Evolutionary conservation across 2,888 invertebrate genomes (phyloP).

Genomic region (Dendrolimus houi): DNA sequence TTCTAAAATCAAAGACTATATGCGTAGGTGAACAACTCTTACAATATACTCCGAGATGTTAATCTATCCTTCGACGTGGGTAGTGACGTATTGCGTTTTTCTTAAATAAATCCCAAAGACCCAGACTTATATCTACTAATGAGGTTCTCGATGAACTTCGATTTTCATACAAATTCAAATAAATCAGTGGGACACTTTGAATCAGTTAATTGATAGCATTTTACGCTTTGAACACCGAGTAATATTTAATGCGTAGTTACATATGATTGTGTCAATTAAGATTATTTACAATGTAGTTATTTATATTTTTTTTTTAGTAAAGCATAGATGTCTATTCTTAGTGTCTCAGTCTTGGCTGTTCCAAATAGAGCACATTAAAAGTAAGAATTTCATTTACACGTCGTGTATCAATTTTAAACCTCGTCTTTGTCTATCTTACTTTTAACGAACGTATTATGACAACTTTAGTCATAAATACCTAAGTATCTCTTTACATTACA

Average conservation of each 20-base stretch:
- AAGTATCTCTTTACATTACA: too few relatives aligned
- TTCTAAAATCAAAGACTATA: not conserved
- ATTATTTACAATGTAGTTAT: slow-evolving; percentile 10
- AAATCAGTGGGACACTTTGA: slow-evolving; percentile 44
- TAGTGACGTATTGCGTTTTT: slow-evolving; percentile 59
- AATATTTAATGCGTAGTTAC: slow-evolving; percentile 31
- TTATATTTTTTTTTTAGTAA: not conserved
- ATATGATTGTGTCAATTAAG: slow-evolving; percentile 38
- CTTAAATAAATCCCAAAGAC: slow-evolving; percentile 43
- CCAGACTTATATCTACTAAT: slow-evolving; percentile 52
- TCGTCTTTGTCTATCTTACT: too few relatives aligned
- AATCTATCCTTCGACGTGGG: slow-evolving; percentile 59
- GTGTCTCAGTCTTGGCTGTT: not conserved
- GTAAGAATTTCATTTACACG: too few relatives aligned
- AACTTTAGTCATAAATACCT: too few relatives aligned
- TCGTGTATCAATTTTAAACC: too few relatives aligned
- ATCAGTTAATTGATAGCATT: slow-evolving; percentile 43
- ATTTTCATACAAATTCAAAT: slow-evolving; percentile 29
- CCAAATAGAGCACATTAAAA: not conserved
- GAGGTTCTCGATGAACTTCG: slow-evolving; percentile 36
- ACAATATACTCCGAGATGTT: slow-evolving; percentile 35
- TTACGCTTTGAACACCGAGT: slow-evolving; percentile 33
- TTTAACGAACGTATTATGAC: too few relatives aligned
- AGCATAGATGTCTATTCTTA: not conserved
- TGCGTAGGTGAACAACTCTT: slow-evolving; percentile 33